These are phyloP conservation scores for Drosophila micromelanica DNA, from an alignment of 1,140 invertebrate species.

Conservation along the genomic window DNA sequence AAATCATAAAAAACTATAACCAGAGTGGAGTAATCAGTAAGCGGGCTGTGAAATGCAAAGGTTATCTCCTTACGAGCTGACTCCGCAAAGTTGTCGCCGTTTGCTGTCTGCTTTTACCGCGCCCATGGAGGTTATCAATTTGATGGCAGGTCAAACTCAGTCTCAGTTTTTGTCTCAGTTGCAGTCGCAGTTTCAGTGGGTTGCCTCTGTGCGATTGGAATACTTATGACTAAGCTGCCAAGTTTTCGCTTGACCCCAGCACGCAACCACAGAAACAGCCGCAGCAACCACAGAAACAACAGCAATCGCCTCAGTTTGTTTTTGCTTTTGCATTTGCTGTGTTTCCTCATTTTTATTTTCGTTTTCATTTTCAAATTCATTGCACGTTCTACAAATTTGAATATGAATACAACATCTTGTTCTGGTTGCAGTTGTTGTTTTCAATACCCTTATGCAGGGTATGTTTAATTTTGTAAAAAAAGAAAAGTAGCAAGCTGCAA, in stretches of 20 bases:
- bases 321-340: constrained; percentile 11
- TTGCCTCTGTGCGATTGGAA: constrained; percentile 58
- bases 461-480: background rate
- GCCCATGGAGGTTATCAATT: constrained; percentile 68
- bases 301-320: constrained; percentile 47
- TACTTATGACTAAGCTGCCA: constrained; percentile 70
- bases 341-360: constrained; percentile 65
- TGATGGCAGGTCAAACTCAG: constrained; percentile 57
- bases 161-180: constrained; percentile 5
- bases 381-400: constrained; percentile 81
- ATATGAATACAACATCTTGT: constrained; percentile 64
- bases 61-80: constrained; percentile 45
- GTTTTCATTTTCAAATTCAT: constrained; percentile 61
- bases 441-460: background rate
- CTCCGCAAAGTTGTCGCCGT: constrained; percentile 60
- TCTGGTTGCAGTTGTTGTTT: constrained; percentile 24
- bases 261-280: constrained; percentile 1
- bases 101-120: constrained; percentile 4
- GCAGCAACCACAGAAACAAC: constrained; percentile 25
- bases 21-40: constrained; percentile 44
- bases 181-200: constrained; percentile 41
- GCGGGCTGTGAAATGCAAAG: constrained; percentile 40
- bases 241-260: constrained; percentile 57
- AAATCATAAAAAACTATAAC: constrained; percentile 31
- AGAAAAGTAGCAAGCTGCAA: background rate